A percentile compares a stretch with the other conserved stretches of the same genome.
Conservation (phyloP, 2,113 vertebrate genomes). For the Otis tarda region DNA sequence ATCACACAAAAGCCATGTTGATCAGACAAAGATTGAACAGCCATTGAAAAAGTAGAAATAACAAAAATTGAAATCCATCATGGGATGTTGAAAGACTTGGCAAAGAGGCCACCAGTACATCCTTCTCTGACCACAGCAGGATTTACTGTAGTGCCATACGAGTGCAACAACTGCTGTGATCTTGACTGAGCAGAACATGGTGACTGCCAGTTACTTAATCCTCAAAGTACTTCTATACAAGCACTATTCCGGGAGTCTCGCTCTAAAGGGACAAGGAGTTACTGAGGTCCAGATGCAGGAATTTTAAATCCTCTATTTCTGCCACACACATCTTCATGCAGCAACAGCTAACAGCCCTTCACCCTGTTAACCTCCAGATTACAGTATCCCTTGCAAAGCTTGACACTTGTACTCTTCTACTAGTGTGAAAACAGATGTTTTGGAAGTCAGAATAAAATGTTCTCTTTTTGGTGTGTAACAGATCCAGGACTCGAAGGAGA, state of each 20-base stretch:
- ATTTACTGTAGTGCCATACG: neutral
- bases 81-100: neutral
- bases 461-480: neutral
- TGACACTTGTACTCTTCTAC: neutral
- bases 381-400: neutral
- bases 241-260: neutral
- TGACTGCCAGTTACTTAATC: neutral
- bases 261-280: neutral
- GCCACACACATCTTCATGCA: neutral
- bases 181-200: neutral
- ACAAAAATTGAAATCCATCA: neutral
- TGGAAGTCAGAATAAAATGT: neutral
- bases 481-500: neutral
- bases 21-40: neutral
- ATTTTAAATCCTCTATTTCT: neutral
- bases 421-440: fast-evolving
- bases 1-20: neutral
- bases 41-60: neutral
- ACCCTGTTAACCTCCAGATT: neutral
- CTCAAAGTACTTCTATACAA: neutral
- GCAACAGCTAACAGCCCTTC: neutral
- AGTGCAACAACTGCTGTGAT: neutral
- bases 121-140: neutral
- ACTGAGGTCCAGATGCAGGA: neutral
- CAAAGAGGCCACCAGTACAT: neutral